Conservation (phyloP, 2,113 vertebrate genomes). For the Capra hircus region DNA sequence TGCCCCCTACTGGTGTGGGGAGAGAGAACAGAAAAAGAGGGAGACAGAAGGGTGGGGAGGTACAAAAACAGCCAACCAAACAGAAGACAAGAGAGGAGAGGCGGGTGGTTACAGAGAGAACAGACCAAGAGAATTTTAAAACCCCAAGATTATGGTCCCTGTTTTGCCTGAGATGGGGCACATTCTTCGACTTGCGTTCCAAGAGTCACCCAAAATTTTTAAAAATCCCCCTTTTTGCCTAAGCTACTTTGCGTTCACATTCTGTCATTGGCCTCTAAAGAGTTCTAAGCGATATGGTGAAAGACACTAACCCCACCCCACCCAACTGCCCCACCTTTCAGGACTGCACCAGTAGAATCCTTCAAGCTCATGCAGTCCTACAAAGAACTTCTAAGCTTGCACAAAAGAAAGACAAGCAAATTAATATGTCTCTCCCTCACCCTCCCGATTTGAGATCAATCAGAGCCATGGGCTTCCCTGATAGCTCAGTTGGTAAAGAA, state of each 20-base stretch:
- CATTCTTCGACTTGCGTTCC: background rate
- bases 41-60: background rate
- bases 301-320: background rate
- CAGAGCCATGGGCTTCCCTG: background rate
- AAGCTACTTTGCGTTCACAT: background rate
- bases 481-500: background rate
- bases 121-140: background rate
- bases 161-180: background rate
- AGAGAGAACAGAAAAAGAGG: background rate
- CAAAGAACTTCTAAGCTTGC: background rate
- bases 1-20: rapidly evolving
- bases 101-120: background rate
- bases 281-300: background rate
- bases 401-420: background rate
- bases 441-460: background rate
- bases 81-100: background rate
- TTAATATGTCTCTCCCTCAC: background rate
- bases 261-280: background rate
- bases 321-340: background rate
- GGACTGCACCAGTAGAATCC: background rate
- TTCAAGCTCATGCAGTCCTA: background rate
- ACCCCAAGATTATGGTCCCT: background rate
- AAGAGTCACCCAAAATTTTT: background rate
- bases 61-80: background rate
- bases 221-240: background rate